Conservation (phyloP, 2,113 vertebrate species). For the Harpagus bidentatus region DNA sequence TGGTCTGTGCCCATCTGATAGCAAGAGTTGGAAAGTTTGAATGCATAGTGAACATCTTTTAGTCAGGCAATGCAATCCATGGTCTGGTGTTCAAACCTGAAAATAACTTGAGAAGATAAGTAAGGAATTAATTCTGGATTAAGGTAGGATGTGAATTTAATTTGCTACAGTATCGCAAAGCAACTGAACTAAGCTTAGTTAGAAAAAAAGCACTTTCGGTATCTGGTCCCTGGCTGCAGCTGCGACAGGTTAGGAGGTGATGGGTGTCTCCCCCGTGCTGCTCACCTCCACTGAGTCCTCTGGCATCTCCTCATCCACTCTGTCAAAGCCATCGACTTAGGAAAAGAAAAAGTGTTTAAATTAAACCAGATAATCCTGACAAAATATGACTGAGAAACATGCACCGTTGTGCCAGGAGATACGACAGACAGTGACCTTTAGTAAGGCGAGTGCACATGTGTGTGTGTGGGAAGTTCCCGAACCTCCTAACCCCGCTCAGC, state of each 20-base stretch:
- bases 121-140: background rate
- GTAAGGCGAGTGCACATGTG: background rate
- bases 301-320: background rate
- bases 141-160: background rate
- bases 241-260: background rate
- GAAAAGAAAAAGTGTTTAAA: background rate
- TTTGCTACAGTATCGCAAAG: background rate
- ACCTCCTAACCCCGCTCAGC: background rate
- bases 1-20: background rate
- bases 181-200: background rate
- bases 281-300: background rate
- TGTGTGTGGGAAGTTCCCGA: background rate
- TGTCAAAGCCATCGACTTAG: background rate
- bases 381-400: background rate
- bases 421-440: background rate
- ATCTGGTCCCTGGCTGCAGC: background rate
- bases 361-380: background rate
- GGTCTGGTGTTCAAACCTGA: background rate
- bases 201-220: background rate
- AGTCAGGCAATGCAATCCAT: background rate
- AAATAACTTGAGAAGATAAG: background rate
- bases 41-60: background rate
- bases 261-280: rapidly evolving
- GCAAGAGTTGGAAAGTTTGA: background rate
- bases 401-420: background rate